Conservation (phyloP, 2,797 vertebrate species). For the Champsocephalus esox region DNA sequence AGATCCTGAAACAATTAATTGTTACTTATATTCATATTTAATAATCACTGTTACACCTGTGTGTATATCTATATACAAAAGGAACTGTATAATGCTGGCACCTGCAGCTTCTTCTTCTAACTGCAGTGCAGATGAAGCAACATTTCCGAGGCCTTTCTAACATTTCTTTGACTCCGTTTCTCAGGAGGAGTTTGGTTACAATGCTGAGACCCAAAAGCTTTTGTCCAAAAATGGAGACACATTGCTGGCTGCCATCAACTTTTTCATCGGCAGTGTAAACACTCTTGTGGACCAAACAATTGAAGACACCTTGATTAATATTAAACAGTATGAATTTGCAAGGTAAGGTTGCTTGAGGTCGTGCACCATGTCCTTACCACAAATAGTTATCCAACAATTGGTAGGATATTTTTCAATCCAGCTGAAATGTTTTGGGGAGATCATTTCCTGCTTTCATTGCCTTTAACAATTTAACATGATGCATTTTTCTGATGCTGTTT, state of each 20-base stretch:
- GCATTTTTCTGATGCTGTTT: slow-evolving; percentile 4
- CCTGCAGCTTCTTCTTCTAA: neutral
- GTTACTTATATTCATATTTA: neutral
- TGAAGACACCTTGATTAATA: slow-evolving; percentile 96
- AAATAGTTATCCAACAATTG: neutral
- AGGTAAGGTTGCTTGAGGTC: slow-evolving; percentile 89
- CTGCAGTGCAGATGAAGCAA: neutral
- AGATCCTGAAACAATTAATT: neutral
- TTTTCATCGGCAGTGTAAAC: slow-evolving; percentile 96
- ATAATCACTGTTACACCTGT: neutral
- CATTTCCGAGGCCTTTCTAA: neutral
- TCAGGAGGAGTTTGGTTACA: slow-evolving; percentile 99
- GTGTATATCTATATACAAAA: neutral
- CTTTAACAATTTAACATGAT: too few relatives aligned
- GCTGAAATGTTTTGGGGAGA: too few relatives aligned
- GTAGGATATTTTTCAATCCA: neutral
- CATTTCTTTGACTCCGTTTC: slow-evolving; percentile 52
- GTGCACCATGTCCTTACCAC: neutral
- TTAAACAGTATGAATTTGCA: slow-evolving; percentile 97
- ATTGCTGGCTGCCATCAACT: slow-evolving; percentile 95
- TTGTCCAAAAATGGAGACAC: slow-evolving; percentile 98
- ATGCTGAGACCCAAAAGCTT: slow-evolving; percentile 97
- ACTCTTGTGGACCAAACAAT: slow-evolving; percentile 99
- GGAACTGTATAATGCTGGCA: neutral
- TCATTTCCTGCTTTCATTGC: too few relatives aligned